phyloP scores from a whole-genome alignment of 2,113 vertebrate genomes.

The Garra rufa region DNA sequence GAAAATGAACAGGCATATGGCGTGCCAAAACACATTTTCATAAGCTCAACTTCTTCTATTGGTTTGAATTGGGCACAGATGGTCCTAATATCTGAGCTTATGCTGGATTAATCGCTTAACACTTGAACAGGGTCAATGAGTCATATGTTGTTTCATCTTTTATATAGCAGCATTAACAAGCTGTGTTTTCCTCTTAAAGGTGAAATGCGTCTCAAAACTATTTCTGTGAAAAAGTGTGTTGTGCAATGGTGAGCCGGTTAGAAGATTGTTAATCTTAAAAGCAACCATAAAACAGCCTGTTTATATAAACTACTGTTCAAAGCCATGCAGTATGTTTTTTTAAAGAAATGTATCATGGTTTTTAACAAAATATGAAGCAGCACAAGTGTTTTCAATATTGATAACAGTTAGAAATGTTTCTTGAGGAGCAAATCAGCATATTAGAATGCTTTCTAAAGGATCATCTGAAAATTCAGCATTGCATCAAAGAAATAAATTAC shows the following conservation, averaged over 20 bases:
- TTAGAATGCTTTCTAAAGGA: neutral
- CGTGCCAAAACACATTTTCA: constrained; percentile 62
- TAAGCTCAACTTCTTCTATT: constrained; percentile 69
- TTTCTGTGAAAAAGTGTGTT: neutral
- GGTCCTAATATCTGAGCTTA: constrained; percentile 71
- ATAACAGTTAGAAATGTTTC: no score
- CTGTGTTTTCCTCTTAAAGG: neutral
- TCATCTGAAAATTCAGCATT: neutral
- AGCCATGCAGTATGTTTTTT: no score
- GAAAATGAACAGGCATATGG: constrained; percentile 35
- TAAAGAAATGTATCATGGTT: no score
- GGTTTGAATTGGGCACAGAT: constrained; percentile 76
- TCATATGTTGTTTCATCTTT: constrained; percentile 9
- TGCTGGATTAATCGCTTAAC: constrained; percentile 64
- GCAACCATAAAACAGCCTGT: neutral
- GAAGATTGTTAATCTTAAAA: neutral
- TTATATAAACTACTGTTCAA: no score
- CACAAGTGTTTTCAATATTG: neutral
- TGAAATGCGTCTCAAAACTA: neutral
- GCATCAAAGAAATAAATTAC: no score
- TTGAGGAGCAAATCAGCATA: neutral
- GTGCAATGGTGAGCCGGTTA: neutral
- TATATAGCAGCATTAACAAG: neutral
- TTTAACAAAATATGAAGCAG: neutral
- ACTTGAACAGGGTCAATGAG: neutral